Evolutionary conservation across 2,888 invertebrate species (phyloP), one percentile per base, ranked within the genome.

Genomic region (Lacanobia wlatinum): DNA sequence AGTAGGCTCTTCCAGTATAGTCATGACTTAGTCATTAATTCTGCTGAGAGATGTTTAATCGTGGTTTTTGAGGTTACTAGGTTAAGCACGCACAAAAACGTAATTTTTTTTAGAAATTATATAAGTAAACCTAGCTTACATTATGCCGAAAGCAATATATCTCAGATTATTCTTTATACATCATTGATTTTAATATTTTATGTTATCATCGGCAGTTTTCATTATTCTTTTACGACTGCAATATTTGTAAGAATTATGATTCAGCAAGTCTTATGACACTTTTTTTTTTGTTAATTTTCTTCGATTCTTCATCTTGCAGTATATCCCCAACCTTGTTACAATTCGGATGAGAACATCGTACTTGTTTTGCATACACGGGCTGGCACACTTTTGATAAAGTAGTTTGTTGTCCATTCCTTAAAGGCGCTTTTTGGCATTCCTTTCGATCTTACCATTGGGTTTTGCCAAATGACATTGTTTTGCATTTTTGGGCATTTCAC

Each of bases 381-480:
- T 73, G 83, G 52, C 70, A 82, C 60, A 80, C 70, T 65, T 83
- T 70, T 59, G 59, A 75, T 43, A n/a, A 67, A 70, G 56, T 56
- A 58, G 34, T 50, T 21, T 76, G 56, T 65, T 46, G 52, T 61
- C 7, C 43, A 56, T 70, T 67, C 52, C 67, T 68, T 65, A 70
- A 8, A 28, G 56, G 28, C 2, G 16, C 12, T 59, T 66, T 65
- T 82, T 73, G 80, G 76, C 80, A 82, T 62, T 68, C 43, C 34
- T 48, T 34, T 53, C 61, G 38, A 69, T 62, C 12, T 65, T 9
- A 21, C 14, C 23, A 38, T 40, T 74, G 50, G 21, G 56, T 82
- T 60, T 56, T 50, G 73, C 67, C 67, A 80, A 80, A 76, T 68
- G 5, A 10, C 61, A 7, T 38, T 52, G 16, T 50, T 73, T 70